Conservation (phyloP, 2,888 invertebrate species). For the Drosophila recens region DNA sequence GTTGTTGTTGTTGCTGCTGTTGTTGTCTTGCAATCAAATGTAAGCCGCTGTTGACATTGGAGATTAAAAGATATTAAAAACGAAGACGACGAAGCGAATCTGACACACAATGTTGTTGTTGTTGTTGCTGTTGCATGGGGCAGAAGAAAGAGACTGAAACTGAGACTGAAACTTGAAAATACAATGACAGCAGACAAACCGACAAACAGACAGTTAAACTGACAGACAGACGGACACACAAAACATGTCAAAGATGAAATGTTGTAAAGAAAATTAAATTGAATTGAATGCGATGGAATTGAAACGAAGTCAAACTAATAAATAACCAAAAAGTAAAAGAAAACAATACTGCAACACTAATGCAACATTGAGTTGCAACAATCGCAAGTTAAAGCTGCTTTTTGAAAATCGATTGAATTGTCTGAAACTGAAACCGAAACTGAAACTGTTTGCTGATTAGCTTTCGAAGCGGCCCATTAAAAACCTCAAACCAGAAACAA, state of each 20-base stretch:
- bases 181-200: slow-evolving; percentile 52
- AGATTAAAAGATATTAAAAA: slow-evolving; percentile 82
- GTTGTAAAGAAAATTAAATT: slow-evolving; percentile 80
- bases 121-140: slow-evolving; percentile 41
- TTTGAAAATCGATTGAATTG: slow-evolving; percentile 71
- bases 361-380: slow-evolving; percentile 46
- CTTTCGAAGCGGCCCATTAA: slow-evolving; percentile 68
- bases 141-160: slow-evolving; percentile 35
- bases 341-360: slow-evolving; percentile 24
- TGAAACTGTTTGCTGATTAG: slow-evolving; percentile 65
- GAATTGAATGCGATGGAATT: slow-evolving; percentile 64
- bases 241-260: slow-evolving; percentile 80
- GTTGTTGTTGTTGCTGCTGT: slow-evolving; percentile 38
- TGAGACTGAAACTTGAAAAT: slow-evolving; percentile 37
- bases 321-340: slow-evolving; percentile 55
- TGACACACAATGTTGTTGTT: slow-evolving; percentile 50
- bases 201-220: slow-evolving; percentile 31
- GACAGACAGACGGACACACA: slow-evolving; percentile 45
- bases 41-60: slow-evolving; percentile 82
- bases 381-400: slow-evolving; percentile 3
- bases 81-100: slow-evolving; percentile 68
- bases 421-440: slow-evolving; percentile 50
- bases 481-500: slow-evolving; percentile 27
- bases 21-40: slow-evolving; percentile 81
- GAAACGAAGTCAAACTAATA: slow-evolving; percentile 72